Evolutionary conservation across 2,888 invertebrate genomes (phyloP), one percentile per base, ranked within the genome.

Genomic region (Zonitis immaculata): DNA sequence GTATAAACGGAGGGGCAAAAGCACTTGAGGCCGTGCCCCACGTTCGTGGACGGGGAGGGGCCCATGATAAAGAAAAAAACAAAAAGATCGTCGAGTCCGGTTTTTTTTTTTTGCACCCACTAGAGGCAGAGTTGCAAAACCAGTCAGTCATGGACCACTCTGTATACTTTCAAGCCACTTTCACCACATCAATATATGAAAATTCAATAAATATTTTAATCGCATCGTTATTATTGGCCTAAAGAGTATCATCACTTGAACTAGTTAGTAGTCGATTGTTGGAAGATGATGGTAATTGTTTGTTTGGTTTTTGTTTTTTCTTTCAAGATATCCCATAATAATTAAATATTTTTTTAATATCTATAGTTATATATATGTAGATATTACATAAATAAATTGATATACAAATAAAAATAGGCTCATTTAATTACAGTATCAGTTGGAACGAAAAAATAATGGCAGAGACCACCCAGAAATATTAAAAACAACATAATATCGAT

Each of bases 391-490:
- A 6, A 57, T 56, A 60, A 60, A 60, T 60, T 57, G 58, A 60
- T 58, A 53, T 58, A 60, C 57, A 57, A 60, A 60, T n/a, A n/a
- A n/a, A n/a, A n/a, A 51, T 58, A 55, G 51, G 51, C 51, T 50
- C 53, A 57, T 61, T 59, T 52, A 61, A 59, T 59, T 55, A 58
- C 35, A 30, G 56, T 46, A 54, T 61, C 54, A 53, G 46, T 51
- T 56, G n/a, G n/a, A n/a, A n/a, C n/a, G n/a, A n/a, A n/a, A 58
- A 18, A 61, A 52, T 61, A 60, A 61, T 60, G 57, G 47, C 53
- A 47, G 61, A 61, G n/a, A n/a, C 61, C 61, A 61, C 61, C 61
- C 61, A 61, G 58, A 50, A 51, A n/a, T 39, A 47, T 47, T 46
- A 49, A 47, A 30, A 14, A 42, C 42, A 55, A 55, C 16, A 32